These are phyloP conservation scores for Oplegnathus fasciatus DNA, from an alignment of 2,113 vertebrate genomes.

Conservation along the genomic window DNA sequence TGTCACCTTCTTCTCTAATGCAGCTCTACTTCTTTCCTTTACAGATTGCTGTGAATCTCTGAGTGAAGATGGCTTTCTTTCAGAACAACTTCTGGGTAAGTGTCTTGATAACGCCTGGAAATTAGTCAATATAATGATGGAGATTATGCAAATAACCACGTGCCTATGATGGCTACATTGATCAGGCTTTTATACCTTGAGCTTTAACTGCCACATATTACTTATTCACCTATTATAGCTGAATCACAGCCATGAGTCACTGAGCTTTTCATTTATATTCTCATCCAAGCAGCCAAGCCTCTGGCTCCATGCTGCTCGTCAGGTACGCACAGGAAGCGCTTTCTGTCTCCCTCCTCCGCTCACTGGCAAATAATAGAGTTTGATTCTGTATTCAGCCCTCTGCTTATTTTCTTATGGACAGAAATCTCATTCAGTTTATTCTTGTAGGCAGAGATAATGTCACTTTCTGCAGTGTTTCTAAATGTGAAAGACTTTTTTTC, in stretches of 20 bases:
- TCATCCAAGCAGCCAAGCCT: not conserved
- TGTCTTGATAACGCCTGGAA: constrained; percentile 9
- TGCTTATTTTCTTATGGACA: constrained; percentile 7
- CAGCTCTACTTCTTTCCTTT: constrained; percentile 11
- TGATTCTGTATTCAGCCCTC: constrained; percentile 3
- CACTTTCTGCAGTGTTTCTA: not conserved
- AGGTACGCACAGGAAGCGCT: constrained; percentile 12
- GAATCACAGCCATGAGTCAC: constrained; percentile 17
- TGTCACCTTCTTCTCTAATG: constrained; percentile 20
- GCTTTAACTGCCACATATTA: not conserved
- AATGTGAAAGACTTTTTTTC: not conserved
- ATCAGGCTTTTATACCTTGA: not conserved
- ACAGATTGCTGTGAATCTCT: constrained; percentile 70
- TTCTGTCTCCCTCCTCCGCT: not conserved
- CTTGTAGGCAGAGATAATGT: not conserved
- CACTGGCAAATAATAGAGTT: constrained; percentile 5
- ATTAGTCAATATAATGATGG: not conserved
- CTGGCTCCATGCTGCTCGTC: constrained; percentile 21
- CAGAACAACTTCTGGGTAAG: constrained; percentile 88
- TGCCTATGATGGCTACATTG: not conserved
- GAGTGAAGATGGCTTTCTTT: constrained; percentile 82
- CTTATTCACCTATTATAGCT: constrained; percentile 7
- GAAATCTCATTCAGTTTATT: not conserved
- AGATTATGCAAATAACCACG: not conserved
- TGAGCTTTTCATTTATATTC: constrained; percentile 29